These are phyloP conservation scores for Sylvicola cinctus DNA, from an alignment of 2,888 invertebrate species.

Conservation along the genomic window DNA sequence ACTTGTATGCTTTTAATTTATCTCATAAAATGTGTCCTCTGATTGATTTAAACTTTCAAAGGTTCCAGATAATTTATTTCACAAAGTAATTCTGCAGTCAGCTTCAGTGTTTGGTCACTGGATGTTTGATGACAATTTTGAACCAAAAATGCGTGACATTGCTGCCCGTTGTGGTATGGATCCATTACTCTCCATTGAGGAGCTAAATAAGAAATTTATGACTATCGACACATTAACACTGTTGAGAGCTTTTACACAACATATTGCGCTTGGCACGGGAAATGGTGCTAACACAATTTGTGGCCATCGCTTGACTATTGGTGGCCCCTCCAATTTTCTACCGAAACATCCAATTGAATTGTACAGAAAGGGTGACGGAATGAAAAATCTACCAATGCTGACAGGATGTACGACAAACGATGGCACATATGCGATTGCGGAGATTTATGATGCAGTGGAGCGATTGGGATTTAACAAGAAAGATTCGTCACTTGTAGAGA, in stretches of 20 bases:
- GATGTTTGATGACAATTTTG: slow-evolving; percentile 26
- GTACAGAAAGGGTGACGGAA: slow-evolving; percentile 15
- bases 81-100: slow-evolving; percentile 29
- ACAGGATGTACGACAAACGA: slow-evolving; percentile 28
- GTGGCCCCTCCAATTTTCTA: slow-evolving; percentile 13
- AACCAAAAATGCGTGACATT: slow-evolving; percentile 21
- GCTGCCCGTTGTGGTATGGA: slow-evolving; percentile 17
- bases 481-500: too few relatives aligned
- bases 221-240: slow-evolving; percentile 15
- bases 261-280: slow-evolving; percentile 10
- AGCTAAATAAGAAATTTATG: slow-evolving; percentile 18
- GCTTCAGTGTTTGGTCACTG: slow-evolving; percentile 30
- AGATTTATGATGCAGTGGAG: not conserved
- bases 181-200: slow-evolving; percentile 12
- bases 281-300: slow-evolving; percentile 15
- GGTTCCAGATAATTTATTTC: slow-evolving; percentile 26
- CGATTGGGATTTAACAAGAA: too few relatives aligned
- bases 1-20: too few relatives aligned
- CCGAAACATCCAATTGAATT: slow-evolving; percentile 19
- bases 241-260: slow-evolving; percentile 12
- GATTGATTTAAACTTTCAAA: too few relatives aligned
- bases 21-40: too few relatives aligned
- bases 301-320: slow-evolving; percentile 18
- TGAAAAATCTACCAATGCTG: slow-evolving; percentile 24
- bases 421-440: slow-evolving; percentile 19